Conservation (phyloP, 2,888 invertebrate genomes). For the Parnassius orleans region DNA sequence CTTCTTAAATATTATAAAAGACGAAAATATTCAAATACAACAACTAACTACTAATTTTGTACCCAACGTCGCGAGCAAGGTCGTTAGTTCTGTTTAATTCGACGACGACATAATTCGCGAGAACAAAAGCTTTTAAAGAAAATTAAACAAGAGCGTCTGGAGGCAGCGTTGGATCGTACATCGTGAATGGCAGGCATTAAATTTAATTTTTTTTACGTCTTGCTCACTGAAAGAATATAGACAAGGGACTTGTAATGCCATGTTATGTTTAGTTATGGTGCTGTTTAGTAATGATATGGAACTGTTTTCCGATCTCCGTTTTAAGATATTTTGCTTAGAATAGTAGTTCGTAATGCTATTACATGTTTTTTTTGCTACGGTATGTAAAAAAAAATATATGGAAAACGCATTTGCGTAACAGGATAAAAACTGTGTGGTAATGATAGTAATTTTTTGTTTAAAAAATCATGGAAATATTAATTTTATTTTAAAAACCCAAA, state of each 20-base stretch:
- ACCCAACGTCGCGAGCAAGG: constrained; percentile 1
- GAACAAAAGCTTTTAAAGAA: constrained; percentile 25
- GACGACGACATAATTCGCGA: constrained; percentile 18
- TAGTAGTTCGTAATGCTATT: no score
- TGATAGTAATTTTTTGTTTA: no score
- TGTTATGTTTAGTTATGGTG: not conserved
- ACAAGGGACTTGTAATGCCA: not conserved
- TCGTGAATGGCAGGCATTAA: constrained; percentile 26
- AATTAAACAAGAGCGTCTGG: constrained; percentile 11
- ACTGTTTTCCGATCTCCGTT: no score
- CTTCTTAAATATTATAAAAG: not conserved
- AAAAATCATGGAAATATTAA: no score
- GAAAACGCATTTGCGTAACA: no score
- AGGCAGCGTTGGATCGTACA: constrained; percentile 9
- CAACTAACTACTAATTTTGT: constrained; percentile 6
- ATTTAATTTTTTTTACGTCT: constrained; percentile 24
- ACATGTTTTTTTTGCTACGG: no score
- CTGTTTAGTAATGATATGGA: no score
- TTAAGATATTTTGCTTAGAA: no score
- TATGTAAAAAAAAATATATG: no score
- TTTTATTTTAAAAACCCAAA: no score
- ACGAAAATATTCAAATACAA: not conserved
- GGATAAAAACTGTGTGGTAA: no score
- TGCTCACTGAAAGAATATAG: not conserved
- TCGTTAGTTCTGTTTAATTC: constrained; percentile 20